phyloP scores from a whole-genome alignment of 2,888 invertebrate species.

The Metopia argyrocephala region DNA sequence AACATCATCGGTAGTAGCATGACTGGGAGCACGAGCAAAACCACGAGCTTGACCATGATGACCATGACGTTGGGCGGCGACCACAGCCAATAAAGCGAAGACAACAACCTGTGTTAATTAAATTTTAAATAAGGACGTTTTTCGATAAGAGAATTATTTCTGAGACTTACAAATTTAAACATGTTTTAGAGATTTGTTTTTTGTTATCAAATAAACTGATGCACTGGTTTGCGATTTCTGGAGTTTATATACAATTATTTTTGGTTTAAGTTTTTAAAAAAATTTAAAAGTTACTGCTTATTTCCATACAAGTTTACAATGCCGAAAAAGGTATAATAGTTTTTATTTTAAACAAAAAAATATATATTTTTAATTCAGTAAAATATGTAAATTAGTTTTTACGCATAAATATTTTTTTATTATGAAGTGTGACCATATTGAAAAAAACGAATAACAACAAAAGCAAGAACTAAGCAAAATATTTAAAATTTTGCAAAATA shows the following conservation, averaged over 20 bases:
- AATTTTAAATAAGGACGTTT: background rate
- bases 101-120: slow-evolving; percentile 4
- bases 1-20: slow-evolving; percentile 50
- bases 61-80: slow-evolving; percentile 8
- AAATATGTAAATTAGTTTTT: too few relatives aligned
- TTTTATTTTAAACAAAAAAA: too few relatives aligned
- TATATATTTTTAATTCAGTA: too few relatives aligned
- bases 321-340: too few relatives aligned
- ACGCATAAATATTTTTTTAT: too few relatives aligned
- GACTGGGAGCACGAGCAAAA: background rate
- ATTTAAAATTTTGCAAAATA: too few relatives aligned
- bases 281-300: too few relatives aligned
- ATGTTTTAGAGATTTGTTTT: background rate
- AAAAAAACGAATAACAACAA: too few relatives aligned
- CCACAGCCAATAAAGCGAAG: slow-evolving; percentile 40
- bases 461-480: too few relatives aligned
- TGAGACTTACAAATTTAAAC: background rate
- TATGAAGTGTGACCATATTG: too few relatives aligned
- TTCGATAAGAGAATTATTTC: background rate
- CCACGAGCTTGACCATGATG: background rate
- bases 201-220: background rate
- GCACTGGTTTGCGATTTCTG: background rate
- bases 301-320: too few relatives aligned
- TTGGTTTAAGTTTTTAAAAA: background rate
- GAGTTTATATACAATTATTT: slow-evolving; percentile 7